phyloP scores from a whole-genome alignment of 1,140 invertebrate species.

The Zaprionus tsacasi region DNA sequence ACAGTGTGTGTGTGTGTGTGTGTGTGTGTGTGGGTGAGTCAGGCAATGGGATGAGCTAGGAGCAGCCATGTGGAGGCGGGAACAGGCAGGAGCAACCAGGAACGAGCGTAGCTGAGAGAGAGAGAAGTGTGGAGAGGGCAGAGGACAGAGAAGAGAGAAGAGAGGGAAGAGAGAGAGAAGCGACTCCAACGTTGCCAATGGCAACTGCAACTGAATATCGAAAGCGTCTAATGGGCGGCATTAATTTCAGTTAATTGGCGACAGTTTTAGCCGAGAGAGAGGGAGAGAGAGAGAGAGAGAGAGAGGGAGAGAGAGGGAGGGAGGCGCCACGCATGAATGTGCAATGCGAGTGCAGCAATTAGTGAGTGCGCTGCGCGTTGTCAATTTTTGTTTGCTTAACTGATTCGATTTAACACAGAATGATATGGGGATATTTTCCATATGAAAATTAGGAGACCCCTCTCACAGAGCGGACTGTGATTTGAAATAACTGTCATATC shows the following conservation, averaged over 20 bases:
- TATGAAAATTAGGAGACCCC: background rate
- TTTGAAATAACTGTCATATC: background rate
- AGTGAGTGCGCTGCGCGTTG: background rate
- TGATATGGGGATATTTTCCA: background rate
- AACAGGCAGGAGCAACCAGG: background rate
- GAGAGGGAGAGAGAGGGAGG: background rate
- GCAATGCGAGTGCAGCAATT: background rate
- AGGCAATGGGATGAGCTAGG: background rate
- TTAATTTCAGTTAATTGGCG: conserved; percentile 43
- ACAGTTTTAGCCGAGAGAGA: background rate
- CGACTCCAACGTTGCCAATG: background rate
- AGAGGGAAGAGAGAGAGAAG: background rate
- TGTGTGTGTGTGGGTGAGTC: conserved; percentile 18
- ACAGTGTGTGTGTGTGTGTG: conserved; percentile 23
- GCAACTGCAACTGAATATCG: conserved; percentile 15
- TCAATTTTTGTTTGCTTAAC: conserved; percentile 1
- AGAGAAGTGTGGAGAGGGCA: background rate
- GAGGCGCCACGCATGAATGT: background rate
- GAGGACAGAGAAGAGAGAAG: background rate
- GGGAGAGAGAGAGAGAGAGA: background rate
- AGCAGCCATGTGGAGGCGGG: background rate
- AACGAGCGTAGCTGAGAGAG: background rate
- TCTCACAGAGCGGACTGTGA: background rate
- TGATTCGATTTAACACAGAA: background rate
- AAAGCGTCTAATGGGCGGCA: conserved; percentile 34